A percentile compares a stretch with the other conserved stretches of the same genome.
Conservation (phyloP, 1,140 invertebrate species). For the Ips nitidus region DNA sequence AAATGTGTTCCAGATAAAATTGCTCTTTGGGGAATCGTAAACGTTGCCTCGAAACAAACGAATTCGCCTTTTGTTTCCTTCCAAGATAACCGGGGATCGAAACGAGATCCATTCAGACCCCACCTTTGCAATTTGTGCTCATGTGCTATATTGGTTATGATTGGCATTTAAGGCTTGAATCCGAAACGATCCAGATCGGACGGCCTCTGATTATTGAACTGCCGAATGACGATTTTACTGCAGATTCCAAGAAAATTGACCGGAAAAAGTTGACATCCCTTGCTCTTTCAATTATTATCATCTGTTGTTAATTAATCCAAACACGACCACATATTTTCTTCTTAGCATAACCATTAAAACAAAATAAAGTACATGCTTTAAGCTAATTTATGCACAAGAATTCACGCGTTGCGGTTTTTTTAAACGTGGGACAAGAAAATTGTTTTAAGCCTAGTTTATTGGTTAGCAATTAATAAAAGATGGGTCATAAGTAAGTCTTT, state of each 20-base stretch:
- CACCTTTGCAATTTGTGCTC: constrained; percentile 27
- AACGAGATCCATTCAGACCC: constrained; percentile 6
- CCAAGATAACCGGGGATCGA: constrained; percentile 10
- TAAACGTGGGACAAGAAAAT: constrained; percentile 16
- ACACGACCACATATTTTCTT: too few species aligned
- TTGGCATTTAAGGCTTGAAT: constrained; percentile 14
- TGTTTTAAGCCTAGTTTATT: constrained; percentile 20
- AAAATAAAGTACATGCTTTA: neutral
- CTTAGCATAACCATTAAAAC: too few species aligned
- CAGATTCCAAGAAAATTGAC: neutral
- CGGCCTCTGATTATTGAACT: neutral
- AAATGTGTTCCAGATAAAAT: constrained; percentile 42
- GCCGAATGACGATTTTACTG: neutral
- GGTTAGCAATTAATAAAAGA: constrained; percentile 8
- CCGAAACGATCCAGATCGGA: constrained; percentile 1
- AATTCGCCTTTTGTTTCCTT: constrained; percentile 29
- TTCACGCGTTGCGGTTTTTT: constrained; percentile 20
- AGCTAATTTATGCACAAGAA: constrained; percentile 20
- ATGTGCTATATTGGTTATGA: constrained; percentile 32
- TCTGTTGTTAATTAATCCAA: too few species aligned
- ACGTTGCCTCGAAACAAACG: constrained; percentile 34
- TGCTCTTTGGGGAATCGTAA: constrained; percentile 41
- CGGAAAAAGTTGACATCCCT: neutral
- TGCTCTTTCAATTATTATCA: too few species aligned
- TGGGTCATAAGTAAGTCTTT: neutral